Percentiles rank a stretch among this genome's conserved stretches.
Evolutionary conservation across 2,888 invertebrate species (phyloP).

Genomic region (Scelioninae gen. 1): DNA sequence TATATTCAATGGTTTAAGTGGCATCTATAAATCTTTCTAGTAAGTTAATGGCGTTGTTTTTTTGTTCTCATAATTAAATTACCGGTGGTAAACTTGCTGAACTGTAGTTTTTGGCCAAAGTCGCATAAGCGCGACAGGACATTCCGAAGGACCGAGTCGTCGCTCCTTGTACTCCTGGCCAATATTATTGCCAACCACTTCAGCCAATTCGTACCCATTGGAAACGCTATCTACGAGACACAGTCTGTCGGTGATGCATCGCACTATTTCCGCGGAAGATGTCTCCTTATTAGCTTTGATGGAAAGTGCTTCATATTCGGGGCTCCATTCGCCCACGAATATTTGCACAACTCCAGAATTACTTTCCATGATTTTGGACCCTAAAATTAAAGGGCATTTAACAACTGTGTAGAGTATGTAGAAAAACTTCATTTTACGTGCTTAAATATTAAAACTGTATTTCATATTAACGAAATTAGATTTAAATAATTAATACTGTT

Average conservation of each 20-base stretch:
- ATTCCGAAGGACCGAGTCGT: constrained; percentile 91
- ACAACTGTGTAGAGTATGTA: not conserved
- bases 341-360: constrained; percentile 87
- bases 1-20: no score
- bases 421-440: no score
- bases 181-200: constrained; percentile 93
- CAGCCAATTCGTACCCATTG: constrained; percentile 91
- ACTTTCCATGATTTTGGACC: constrained; percentile 82
- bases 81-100: constrained; percentile 85
- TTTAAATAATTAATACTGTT: no score
- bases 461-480: no score
- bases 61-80: constrained; percentile 21
- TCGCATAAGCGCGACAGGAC: constrained; percentile 92
- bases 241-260: constrained; percentile 90
- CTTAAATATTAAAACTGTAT: no score
- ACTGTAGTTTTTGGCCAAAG: constrained; percentile 90
- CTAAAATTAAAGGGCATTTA: constrained; percentile 44
- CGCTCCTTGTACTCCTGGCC: constrained; percentile 97
- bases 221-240: constrained; percentile 86
- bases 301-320: constrained; percentile 94
- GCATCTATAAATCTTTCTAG: not conserved
- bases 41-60: not conserved
- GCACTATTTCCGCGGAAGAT: constrained; percentile 95
- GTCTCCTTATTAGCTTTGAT: constrained; percentile 97
- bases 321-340: constrained; percentile 94